Conservation (phyloP, 2,888 invertebrate genomes). For the Macrosiphum euphorbiae region DNA sequence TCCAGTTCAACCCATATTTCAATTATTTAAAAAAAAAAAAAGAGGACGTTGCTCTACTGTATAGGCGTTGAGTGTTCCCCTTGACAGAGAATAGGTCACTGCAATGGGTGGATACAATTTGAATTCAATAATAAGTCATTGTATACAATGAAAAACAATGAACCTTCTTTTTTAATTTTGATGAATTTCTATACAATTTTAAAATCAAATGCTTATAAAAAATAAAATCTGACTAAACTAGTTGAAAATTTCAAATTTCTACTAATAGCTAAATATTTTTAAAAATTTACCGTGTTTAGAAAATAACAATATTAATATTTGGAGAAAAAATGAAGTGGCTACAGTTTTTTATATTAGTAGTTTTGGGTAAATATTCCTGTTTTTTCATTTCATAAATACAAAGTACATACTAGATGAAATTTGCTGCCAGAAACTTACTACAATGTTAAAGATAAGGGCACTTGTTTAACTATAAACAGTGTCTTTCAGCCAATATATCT, state of each 20-base stretch:
- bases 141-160: not conserved
- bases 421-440: not conserved
- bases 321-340: not conserved
- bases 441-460: not conserved
- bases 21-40: not conserved
- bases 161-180: not conserved
- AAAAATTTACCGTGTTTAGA: not conserved
- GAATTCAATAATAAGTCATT: not conserved
- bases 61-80: not conserved
- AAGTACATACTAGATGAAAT: not conserved
- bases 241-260: not conserved
- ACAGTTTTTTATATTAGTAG: not conserved
- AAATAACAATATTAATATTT: not conserved
- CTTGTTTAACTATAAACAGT: not conserved
- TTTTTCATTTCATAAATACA: not conserved
- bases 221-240: not conserved
- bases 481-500: not conserved
- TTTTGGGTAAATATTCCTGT: not conserved
- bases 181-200: not conserved
- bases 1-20: not conserved
- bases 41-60: not conserved
- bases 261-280: not conserved
- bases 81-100: no score
- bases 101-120: no score
- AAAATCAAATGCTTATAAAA: not conserved